Conservation (phyloP, 2,113 vertebrate genomes). For the Nycticorax nycticorax region DNA sequence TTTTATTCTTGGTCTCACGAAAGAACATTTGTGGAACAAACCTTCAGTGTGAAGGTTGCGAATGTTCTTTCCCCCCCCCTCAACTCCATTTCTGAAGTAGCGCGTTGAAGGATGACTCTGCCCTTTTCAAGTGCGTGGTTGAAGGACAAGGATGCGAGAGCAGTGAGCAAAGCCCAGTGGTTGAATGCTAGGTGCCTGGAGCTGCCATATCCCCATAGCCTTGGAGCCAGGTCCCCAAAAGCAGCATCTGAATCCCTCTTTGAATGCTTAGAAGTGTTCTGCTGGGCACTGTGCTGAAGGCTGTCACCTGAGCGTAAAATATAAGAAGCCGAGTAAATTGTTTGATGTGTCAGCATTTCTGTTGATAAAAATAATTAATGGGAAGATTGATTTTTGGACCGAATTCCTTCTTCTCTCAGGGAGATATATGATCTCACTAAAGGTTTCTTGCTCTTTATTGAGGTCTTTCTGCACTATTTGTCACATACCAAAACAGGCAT, state of each 20-base stretch:
- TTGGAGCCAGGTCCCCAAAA: neutral
- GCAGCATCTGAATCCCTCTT: neutral
- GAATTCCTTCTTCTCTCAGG: neutral
- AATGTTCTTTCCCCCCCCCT: neutral
- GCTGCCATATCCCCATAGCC: neutral
- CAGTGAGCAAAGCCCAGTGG: neutral
- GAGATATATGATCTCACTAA: neutral
- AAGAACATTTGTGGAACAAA: neutral
- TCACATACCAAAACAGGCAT: neutral
- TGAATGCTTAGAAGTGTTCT: neutral
- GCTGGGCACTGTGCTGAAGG: neutral
- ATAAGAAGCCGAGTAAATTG: neutral
- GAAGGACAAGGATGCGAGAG: neutral
- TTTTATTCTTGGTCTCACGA: neutral
- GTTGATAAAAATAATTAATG: conserved; percentile 10
- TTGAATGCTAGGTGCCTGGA: neutral
- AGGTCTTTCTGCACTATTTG: neutral
- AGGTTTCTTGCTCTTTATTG: neutral
- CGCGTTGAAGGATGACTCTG: neutral
- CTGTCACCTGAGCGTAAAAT: neutral
- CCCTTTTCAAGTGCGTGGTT: neutral
- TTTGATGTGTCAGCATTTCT: neutral
- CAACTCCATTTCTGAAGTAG: neutral
- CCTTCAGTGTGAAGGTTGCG: neutral
- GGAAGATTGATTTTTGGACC: neutral